Conservation (phyloP, 2,888 invertebrate species). For the Amblyjoppa proteus region DNA sequence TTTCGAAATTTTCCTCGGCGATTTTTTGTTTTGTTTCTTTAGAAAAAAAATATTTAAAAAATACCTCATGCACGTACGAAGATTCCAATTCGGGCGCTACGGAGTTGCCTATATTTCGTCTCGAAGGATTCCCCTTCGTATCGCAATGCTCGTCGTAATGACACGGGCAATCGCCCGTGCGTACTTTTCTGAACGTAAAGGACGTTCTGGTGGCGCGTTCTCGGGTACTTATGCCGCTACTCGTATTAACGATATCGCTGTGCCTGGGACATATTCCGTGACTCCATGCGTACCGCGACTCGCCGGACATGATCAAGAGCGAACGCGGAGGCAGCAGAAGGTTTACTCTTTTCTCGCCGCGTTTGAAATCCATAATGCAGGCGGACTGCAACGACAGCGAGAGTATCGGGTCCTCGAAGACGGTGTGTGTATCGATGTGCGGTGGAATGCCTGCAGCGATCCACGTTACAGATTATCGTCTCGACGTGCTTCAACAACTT, state of each 20-base stretch:
- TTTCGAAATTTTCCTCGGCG: background rate
- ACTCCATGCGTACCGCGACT: slow-evolving; percentile 93
- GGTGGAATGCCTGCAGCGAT: slow-evolving; percentile 92
- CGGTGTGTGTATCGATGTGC: slow-evolving; percentile 98
- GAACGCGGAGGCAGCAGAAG: slow-evolving; percentile 90
- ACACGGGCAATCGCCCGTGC: slow-evolving; percentile 88
- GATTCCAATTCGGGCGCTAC: slow-evolving; percentile 90
- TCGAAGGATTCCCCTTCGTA: slow-evolving; percentile 81
- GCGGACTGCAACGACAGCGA: slow-evolving; percentile 94
- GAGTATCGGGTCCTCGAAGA: slow-evolving; percentile 95
- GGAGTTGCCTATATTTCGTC: slow-evolving; percentile 82
- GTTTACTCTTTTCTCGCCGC: slow-evolving; percentile 87
- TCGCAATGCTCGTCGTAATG: slow-evolving; percentile 90
- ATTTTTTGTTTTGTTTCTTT: slow-evolving; percentile 23
- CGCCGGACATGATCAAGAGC: slow-evolving; percentile 92
- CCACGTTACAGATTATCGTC: background rate
- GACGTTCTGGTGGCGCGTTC: slow-evolving; percentile 90
- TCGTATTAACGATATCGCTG: slow-evolving; percentile 90
- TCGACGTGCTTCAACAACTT: background rate
- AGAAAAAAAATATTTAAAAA: slow-evolving; percentile 16
- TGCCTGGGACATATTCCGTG: slow-evolving; percentile 95
- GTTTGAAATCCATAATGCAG: slow-evolving; percentile 95
- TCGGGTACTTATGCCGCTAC: slow-evolving; percentile 86
- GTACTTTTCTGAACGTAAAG: slow-evolving; percentile 92
- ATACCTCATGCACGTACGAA: slow-evolving; percentile 91